phyloP scores from a whole-genome alignment of 2,888 invertebrate species.

The Andrena bucephala region DNA sequence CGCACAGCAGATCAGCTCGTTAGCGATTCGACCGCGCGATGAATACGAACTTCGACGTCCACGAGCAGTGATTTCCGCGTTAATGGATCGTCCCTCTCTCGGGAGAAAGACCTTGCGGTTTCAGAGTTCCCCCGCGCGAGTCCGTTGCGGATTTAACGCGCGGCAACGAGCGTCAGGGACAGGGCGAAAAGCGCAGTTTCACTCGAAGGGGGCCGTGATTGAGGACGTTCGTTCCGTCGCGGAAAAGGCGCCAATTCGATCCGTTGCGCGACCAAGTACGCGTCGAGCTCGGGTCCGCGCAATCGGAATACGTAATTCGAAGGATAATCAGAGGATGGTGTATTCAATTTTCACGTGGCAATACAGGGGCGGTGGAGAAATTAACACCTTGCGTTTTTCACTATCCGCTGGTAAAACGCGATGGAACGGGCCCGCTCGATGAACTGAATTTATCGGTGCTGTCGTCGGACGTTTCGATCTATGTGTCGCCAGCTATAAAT shows the following conservation, averaged over 20 bases:
- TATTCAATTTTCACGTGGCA: neutral
- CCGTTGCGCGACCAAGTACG: neutral
- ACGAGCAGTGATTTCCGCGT: constrained; percentile 63
- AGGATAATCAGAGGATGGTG: neutral
- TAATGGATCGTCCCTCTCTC: constrained; percentile 54
- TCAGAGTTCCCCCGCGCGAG: constrained; percentile 49
- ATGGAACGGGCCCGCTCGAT: constrained; percentile 26
- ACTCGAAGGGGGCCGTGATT: constrained; percentile 31
- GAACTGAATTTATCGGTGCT: constrained; percentile 42
- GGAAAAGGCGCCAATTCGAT: constrained; percentile 24
- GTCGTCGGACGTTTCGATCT: constrained; percentile 19
- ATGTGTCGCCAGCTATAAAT: constrained; percentile 32
- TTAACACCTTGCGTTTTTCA: constrained; percentile 26
- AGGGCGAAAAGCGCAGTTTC: constrained; percentile 39
- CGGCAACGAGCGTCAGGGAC: constrained; percentile 25
- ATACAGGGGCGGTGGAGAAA: constrained; percentile 6
- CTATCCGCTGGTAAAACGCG: neutral
- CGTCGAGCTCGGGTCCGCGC: neutral
- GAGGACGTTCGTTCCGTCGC: constrained; percentile 34
- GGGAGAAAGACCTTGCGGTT: constrained; percentile 57
- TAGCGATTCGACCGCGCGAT: constrained; percentile 64
- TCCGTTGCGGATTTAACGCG: constrained; percentile 54
- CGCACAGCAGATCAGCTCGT: constrained; percentile 53
- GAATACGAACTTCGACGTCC: constrained; percentile 69
- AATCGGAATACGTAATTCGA: neutral